Conservation (phyloP, 2,888 invertebrate genomes). For the Alcis repandata region DNA sequence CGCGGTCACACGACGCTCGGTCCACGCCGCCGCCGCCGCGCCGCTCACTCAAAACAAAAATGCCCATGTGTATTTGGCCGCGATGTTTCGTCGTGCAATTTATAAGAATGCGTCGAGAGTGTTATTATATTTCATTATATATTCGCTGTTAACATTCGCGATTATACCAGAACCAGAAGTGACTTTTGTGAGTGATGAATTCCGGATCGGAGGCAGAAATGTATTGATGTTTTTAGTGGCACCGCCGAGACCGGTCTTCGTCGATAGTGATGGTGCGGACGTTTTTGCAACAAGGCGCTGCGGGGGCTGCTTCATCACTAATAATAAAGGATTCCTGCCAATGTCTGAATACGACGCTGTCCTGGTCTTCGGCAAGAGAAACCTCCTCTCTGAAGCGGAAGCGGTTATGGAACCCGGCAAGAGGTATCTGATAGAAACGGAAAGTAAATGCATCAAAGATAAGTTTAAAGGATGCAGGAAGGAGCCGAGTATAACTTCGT, state of each 20-base stretch:
- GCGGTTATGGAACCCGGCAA: constrained; percentile 61
- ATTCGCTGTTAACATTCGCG: constrained; percentile 57
- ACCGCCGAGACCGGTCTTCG: constrained; percentile 53
- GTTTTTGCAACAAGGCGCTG: constrained; percentile 60
- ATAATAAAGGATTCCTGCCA: constrained; percentile 69
- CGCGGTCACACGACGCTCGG: constrained; percentile 55
- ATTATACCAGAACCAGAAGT: constrained; percentile 54
- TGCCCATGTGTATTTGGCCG: constrained; percentile 49
- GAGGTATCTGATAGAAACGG: constrained; percentile 59
- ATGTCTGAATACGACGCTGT: constrained; percentile 68
- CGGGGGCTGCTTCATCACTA: constrained; percentile 67
- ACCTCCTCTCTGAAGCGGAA: constrained; percentile 48
- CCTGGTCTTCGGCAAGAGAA: constrained; percentile 53
- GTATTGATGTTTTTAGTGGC: constrained; percentile 62
- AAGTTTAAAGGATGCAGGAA: constrained; percentile 57
- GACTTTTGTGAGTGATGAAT: constrained; percentile 61
- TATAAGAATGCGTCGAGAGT: constrained; percentile 59
- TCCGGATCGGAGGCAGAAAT: constrained; percentile 64
- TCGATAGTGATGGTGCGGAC: constrained; percentile 63
- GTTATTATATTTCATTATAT: constrained; percentile 58
- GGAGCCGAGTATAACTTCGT: constrained; percentile 61
- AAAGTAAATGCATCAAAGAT: constrained; percentile 54
- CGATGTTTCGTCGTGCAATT: constrained; percentile 66
- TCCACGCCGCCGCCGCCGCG: constrained; percentile 26
- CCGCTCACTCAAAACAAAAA: constrained; percentile 37